Evolutionary conservation across 2,797 vertebrate species (phyloP), one percentile per base, ranked within the genome.

Genomic region (Myotis daubentonii): DNA sequence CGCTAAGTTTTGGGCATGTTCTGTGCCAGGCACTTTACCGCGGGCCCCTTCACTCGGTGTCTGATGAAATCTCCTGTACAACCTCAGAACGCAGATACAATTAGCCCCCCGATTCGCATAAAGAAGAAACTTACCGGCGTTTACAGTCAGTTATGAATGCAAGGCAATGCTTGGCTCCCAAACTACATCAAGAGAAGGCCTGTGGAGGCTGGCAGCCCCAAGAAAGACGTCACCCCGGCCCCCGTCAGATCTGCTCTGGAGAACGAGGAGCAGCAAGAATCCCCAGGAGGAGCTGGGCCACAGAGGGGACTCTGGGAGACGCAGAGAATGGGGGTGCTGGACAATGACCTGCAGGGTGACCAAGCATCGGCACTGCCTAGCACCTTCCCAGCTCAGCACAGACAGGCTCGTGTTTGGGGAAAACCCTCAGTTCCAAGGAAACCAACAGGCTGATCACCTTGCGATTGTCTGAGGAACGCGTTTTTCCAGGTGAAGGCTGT

Each of bases 151-250:
- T 25, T 9, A 11, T 0, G 15, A 53, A 11, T 16, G 11, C 13
- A 53, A 53, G 36, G 16, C 41, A 28, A 36, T 1, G 25, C 1
- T 13, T 60, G 2, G 51, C 11, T 20, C 33, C 51, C 23, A n/a
- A 5, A 70, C 5, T 20, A 17, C 20, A 80, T 23, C 25, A 41
- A 11, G 30, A 5, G 44, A 38, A 70, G 36, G 5, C 25, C 55
- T 11, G 17, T 0, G 20, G 17, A 36, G 25, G 30, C 12, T 33
- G 36, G n/a, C 0, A 19, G 51, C 44, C 0, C 0, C 0, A 11
- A 3, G 3, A 82, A 25, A 17, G 30, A 0, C 13, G 0, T 5
- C 36, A 6, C 6, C 74, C 17, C 9, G 0, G 0, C 19, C 2
- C 30, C 38, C 15, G 2, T 13, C 33, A 13, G 17, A 20, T 36